These are phyloP conservation scores for Sander vitreus DNA, from an alignment of 2,113 vertebrate species.

Conservation along the genomic window DNA sequence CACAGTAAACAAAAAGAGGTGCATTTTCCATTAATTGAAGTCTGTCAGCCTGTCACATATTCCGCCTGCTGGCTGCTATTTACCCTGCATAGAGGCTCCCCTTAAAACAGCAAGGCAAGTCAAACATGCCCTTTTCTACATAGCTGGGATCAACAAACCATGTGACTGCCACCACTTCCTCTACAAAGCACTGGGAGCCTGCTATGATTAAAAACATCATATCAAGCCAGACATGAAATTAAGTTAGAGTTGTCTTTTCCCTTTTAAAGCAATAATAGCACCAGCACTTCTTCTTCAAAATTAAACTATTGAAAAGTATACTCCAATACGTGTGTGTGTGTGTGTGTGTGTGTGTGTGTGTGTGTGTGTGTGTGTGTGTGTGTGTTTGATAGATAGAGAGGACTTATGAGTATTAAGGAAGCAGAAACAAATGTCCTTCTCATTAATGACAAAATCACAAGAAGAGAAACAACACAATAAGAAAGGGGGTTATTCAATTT, in stretches of 20 bases:
- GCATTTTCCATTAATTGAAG: constrained; percentile 92
- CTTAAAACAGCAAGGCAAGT: constrained; percentile 84
- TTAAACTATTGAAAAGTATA: constrained; percentile 48
- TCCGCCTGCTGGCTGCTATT: constrained; percentile 90
- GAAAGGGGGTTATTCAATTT: constrained; percentile 27
- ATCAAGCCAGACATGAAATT: constrained; percentile 70
- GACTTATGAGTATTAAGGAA: constrained; percentile 21
- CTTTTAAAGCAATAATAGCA: constrained; percentile 58
- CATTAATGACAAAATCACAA: constrained; percentile 6
- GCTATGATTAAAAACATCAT: constrained; percentile 79
- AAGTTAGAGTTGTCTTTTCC: constrained; percentile 57
- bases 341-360: background rate
- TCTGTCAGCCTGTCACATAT: constrained; percentile 90
- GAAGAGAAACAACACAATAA: constrained; percentile 10
- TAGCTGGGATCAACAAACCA: constrained; percentile 77
- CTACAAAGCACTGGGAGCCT: constrained; percentile 70
- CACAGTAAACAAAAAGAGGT: constrained; percentile 94
- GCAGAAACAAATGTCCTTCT: constrained; percentile 35
- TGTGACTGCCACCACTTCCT: constrained; percentile 77
- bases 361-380: background rate
- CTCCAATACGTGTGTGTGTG: background rate
- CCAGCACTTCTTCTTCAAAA: constrained; percentile 20
- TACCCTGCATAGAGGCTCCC: constrained; percentile 90
- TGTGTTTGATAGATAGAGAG: background rate
- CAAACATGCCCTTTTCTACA: constrained; percentile 85